phyloP scores from a whole-genome alignment of 2,113 vertebrate genomes.

The Helogale parvula region DNA sequence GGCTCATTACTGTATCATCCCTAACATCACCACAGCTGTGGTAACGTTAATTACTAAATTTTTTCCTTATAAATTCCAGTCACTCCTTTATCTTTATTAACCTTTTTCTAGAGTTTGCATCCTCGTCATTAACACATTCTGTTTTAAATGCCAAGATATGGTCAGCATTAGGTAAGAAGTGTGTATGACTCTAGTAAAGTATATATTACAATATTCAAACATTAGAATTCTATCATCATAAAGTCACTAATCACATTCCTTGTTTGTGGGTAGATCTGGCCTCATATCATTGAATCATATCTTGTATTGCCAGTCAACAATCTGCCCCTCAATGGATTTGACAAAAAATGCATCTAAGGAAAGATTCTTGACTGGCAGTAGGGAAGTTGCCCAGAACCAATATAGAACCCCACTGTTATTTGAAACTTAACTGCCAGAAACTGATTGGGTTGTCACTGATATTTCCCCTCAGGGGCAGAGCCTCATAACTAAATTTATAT shows the following conservation, averaged over 20 bases:
- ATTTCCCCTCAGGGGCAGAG: constrained; percentile 32
- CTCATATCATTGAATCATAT: constrained; percentile 72
- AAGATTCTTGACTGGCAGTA: constrained; percentile 83
- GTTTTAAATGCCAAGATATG: constrained; percentile 39
- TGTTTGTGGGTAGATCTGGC: constrained; percentile 72
- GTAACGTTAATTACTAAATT: constrained; percentile 47
- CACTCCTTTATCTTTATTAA: constrained; percentile 60
- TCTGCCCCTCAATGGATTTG: constrained; percentile 72
- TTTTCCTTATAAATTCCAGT: neutral
- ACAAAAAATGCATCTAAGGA: constrained; percentile 75
- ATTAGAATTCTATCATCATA: constrained; percentile 63
- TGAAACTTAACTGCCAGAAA: constrained; percentile 70
- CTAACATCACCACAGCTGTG: neutral
- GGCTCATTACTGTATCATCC: constrained; percentile 27
- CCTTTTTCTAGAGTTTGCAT: constrained; percentile 35
- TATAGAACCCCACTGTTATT: constrained; percentile 70
- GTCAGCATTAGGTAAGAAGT: constrained; percentile 50
- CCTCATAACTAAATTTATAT: constrained; percentile 69
- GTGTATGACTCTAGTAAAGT: constrained; percentile 10
- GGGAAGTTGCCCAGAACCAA: constrained; percentile 77
- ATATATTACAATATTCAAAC: constrained; percentile 65
- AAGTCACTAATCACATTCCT: constrained; percentile 61
- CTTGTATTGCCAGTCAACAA: constrained; percentile 81
- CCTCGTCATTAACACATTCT: constrained; percentile 31
- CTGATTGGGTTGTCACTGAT: constrained; percentile 71